A percentile compares a stretch with the other conserved stretches of the same genome.
phyloP scores from a whole-genome alignment of 2,797 vertebrate genomes.

The Gymnodraco acuticeps region DNA sequence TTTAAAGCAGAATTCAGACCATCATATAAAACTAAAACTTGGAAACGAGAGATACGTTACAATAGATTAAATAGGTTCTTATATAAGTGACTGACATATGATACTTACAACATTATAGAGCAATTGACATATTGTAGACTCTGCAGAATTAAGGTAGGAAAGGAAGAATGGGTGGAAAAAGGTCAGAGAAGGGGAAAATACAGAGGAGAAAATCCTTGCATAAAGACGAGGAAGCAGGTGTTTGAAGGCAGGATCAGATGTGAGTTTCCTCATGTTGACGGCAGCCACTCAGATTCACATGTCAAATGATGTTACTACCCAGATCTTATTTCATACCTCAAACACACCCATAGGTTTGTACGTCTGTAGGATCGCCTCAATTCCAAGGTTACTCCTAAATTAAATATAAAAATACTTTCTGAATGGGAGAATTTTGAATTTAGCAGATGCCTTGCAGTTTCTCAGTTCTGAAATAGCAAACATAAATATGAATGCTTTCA shows the following conservation, averaged over 20 bases:
- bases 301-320: slow-evolving; percentile 38
- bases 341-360: slow-evolving; percentile 11
- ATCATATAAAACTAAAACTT: not conserved
- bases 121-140: not conserved
- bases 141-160: not conserved
- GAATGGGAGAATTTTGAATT: not conserved
- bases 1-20: not conserved
- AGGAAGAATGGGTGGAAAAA: not conserved
- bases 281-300: slow-evolving; percentile 40
- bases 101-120: not conserved
- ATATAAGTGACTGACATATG: slow-evolving; percentile 1
- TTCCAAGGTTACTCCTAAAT: slow-evolving; percentile 7
- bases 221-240: slow-evolving; percentile 21
- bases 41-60: slow-evolving; percentile 3
- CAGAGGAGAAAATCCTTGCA: not conserved
- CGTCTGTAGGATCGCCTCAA: not conserved
- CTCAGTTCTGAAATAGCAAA: not conserved
- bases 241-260: slow-evolving; percentile 25
- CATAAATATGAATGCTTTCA: slow-evolving; percentile 1
- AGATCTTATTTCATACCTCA: slow-evolving; percentile 39
- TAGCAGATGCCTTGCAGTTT: not conserved
- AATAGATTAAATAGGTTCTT: not conserved
- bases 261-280: slow-evolving; percentile 11
- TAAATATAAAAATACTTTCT: not conserved
- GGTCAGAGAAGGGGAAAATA: not conserved